Evolutionary conservation across 2,888 invertebrate species (phyloP).

Genomic region (Raillietiella orientalis): DNA sequence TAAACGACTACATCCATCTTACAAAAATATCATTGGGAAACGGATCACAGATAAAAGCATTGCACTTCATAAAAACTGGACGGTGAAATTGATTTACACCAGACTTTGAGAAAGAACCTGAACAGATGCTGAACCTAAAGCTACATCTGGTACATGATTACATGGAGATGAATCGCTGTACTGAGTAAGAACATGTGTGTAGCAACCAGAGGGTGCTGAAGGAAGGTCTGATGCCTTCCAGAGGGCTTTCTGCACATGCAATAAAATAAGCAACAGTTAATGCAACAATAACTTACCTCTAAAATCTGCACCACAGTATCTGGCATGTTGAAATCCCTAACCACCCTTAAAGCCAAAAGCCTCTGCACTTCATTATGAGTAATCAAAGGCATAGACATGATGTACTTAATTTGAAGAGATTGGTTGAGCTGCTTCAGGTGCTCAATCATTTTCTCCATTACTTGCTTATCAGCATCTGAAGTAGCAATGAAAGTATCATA

Average conservation of each 20-base stretch:
- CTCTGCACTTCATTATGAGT: conserved; percentile 40
- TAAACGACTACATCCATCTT: too few relatives aligned
- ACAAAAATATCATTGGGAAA: too few relatives aligned
- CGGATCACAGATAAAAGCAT: too few relatives aligned
- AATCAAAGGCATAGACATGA: conserved; percentile 34
- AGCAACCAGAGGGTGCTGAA: neutral
- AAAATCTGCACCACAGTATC: conserved; percentile 51
- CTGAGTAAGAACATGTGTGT: too few relatives aligned
- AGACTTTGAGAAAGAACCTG: too few relatives aligned
- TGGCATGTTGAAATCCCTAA: conserved; percentile 73
- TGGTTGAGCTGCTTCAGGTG: conserved; percentile 49
- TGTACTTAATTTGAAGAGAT: conserved; percentile 42
- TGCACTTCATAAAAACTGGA: too few relatives aligned
- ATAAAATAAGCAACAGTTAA: too few relatives aligned
- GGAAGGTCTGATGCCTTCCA: neutral
- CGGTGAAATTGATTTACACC: too few relatives aligned
- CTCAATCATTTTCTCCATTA: conserved; percentile 43
- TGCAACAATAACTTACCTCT: conserved; percentile 13
- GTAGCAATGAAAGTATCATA: conserved; percentile 4
- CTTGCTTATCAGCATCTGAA: conserved; percentile 36
- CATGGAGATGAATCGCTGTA: too few relatives aligned
- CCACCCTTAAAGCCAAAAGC: conserved; percentile 52
- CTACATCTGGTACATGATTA: too few relatives aligned
- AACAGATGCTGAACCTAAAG: too few relatives aligned
- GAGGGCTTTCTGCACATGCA: too few relatives aligned